Evolutionary conservation across 2,113 vertebrate species (phyloP).

Genomic region (Melierax canorus): DNA sequence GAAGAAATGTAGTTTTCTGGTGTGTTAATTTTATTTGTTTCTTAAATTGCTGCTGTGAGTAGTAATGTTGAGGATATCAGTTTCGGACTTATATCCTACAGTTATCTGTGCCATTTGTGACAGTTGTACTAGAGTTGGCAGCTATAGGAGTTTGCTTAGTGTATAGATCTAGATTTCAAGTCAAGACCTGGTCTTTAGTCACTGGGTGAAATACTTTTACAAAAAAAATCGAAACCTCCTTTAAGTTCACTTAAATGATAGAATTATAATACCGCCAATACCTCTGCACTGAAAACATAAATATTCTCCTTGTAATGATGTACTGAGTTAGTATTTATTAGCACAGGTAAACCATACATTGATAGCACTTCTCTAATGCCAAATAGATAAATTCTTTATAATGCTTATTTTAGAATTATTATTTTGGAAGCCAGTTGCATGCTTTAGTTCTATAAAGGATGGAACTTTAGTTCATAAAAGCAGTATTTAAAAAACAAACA

Average conservation of each 20-base stretch:
- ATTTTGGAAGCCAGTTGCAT: neutral
- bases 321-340: neutral
- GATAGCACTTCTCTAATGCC: neutral
- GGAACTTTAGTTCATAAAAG: neutral
- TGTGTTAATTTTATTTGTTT: neutral
- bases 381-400: neutral
- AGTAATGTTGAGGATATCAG: neutral
- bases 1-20: neutral
- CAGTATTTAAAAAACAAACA: neutral
- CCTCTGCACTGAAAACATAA: neutral
- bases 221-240: neutral
- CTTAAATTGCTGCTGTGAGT: neutral
- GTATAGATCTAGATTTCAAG: neutral
- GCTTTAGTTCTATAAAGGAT: neutral
- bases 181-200: neutral
- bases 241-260: neutral
- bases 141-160: neutral
- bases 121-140: neutral
- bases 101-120: neutral
- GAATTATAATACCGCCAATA: neutral
- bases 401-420: neutral
- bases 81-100: neutral
- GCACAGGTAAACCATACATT: neutral
- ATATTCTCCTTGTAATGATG: neutral
- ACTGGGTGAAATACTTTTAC: neutral